Base-by-base conservation (phyloP, 2,113 vertebrate species). In the Zootoca vivipara region DNA sequence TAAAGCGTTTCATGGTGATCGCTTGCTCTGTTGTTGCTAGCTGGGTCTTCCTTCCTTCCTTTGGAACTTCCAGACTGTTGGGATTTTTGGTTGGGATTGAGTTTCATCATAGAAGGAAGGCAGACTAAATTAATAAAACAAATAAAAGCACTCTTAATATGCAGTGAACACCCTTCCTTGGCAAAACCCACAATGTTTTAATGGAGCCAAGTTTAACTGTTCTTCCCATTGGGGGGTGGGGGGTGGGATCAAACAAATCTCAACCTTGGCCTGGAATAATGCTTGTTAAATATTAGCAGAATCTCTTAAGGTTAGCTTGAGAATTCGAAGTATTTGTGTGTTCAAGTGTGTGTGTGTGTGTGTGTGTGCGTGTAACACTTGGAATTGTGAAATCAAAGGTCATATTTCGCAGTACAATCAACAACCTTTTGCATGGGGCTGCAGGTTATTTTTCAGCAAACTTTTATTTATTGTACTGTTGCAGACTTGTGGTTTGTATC, bases 401-500 rank as follows among this genome's bases (percentile, higher is more conserved):
- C 7, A 80, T 30, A 15, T 88, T 88, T 83, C 81, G 52, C 15
- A 24, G 13, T 16, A 78, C 10, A 56, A 56, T n/a, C n/a, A 56
- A 26, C 30, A 65, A 64, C 42, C n/a, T 65, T 69, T 56, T 52
- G 40, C 42, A 40, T 56, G 26, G 15, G 22, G 3, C 3, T 70
- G 9, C 20, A 24, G 24, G 62, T 5, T 83, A 82, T 88, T 78
- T 77, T 88, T 88, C 46, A 83, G 40, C 26, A 88, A 40, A n/a
- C 2, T 8, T 15, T 35, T 35, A 33, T 80, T 35, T 9, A 12
- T 38, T 70, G 40, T 28, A 42, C 24, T 67, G 20, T 67, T 82
- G 33, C 38, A 46, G 20, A 70, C 38, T 22, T 85, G 73, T 67
- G 74, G n/a, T 62, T 85, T 70, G 30, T 46, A 65, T 64, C 28